Evolutionary conservation across 2,888 invertebrate genomes (phyloP).

Genomic region (Volucella bombylans): DNA sequence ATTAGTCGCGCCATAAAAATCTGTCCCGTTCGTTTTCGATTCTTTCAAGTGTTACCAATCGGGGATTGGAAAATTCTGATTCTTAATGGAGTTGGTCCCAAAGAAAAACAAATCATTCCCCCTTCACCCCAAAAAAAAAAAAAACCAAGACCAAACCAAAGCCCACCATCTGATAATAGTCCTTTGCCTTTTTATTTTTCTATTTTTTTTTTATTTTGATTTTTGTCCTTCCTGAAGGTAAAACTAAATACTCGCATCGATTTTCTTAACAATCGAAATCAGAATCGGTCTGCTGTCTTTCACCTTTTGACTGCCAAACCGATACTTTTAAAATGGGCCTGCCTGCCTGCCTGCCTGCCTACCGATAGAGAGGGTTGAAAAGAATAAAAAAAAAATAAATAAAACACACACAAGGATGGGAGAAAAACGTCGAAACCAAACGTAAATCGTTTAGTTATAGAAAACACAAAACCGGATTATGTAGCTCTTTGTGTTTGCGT

Average conservation of each 20-base stretch:
- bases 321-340: conserved; percentile 38
- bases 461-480: conserved; percentile 62
- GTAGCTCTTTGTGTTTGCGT: conserved; percentile 57
- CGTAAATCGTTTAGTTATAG: conserved; percentile 62
- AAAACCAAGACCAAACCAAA: conserved; percentile 12
- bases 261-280: conserved; percentile 40
- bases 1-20: conserved; percentile 59
- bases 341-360: no score
- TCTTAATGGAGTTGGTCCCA: conserved; percentile 6
- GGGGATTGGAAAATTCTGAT: conserved; percentile 61
- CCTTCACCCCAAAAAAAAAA: neutral
- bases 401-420: neutral
- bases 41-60: conserved; percentile 50
- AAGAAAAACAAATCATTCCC: conserved; percentile 39
- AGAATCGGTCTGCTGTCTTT: conserved; percentile 52
- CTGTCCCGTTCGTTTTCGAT: conserved; percentile 51
- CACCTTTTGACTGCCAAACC: conserved; percentile 65
- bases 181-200: no score
- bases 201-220: neutral
- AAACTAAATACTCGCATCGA: conserved; percentile 67
- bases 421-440: conserved; percentile 45
- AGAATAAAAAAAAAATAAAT: conserved; percentile 4
- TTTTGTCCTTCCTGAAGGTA: conserved; percentile 24
- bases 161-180: neutral
- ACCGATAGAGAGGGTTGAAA: neutral